phyloP scores from a whole-genome alignment of 2,113 vertebrate species.

The Antennarius striatus region DNA sequence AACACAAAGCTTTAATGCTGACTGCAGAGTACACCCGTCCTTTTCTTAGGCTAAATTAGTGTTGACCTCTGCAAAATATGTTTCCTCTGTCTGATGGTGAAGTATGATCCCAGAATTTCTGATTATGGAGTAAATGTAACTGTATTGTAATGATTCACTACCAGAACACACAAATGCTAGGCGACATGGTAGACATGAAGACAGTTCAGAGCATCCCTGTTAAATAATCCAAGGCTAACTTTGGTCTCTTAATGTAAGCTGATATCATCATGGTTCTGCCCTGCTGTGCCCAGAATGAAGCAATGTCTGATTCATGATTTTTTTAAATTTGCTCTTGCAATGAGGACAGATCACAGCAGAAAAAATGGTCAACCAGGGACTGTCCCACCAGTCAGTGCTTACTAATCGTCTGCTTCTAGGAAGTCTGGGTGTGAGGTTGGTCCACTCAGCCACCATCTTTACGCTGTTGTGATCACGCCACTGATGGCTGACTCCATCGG shows the following conservation, averaged over 20 bases:
- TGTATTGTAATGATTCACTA: not conserved
- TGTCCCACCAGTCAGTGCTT: conserved; percentile 33
- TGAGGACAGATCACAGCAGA: not conserved
- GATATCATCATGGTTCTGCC: too few species aligned
- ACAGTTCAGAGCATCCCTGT: not conserved
- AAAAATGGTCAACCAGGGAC: conserved; percentile 2
- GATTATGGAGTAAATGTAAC: not conserved
- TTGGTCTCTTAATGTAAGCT: not conserved
- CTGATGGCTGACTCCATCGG: conserved; percentile 30
- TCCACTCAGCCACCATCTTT: conserved; percentile 20
- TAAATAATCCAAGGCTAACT: not conserved
- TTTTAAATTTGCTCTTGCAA: not conserved
- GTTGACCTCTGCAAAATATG: too few species aligned
- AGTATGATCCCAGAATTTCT: too few species aligned
- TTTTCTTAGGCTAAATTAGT: too few species aligned
- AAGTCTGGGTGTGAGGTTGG: conserved; percentile 20
- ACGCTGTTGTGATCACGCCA: conserved; percentile 1
- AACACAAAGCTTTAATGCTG: not conserved
- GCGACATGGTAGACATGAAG: not conserved
- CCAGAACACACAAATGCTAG: not conserved
- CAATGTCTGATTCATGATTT: not conserved
- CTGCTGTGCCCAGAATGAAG: not conserved
- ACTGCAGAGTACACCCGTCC: too few species aligned
- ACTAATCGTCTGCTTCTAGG: conserved; percentile 33
- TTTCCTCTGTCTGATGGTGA: not conserved